Base-by-base conservation (phyloP, 2,888 invertebrate genomes). In the Cheilosia soror region DNA sequence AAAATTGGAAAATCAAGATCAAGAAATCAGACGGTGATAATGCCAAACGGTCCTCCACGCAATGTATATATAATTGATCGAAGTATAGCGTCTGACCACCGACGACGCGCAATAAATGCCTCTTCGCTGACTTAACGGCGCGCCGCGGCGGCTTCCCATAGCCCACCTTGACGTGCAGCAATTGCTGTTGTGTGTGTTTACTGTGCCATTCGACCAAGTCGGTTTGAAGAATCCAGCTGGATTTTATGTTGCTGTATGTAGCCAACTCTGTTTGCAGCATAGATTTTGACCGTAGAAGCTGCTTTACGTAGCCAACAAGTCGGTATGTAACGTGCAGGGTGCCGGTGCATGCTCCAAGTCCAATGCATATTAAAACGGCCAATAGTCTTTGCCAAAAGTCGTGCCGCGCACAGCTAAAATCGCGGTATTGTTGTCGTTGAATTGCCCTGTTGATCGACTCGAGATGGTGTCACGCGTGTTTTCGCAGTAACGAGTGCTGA, bases 361-460 rank as follows among this genome's bases (percentile, higher is more conserved):
- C 58, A 58, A 47, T 57, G 37, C 20, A 25, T 51, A 25, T 31
- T 72, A 13, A 44, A 3, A 63, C 31, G 51, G 27, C 47, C 44
- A 51, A 73, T 53, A 42, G 72, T 62, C 11, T 53, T 31, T 20
- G 62, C 62, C 49, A 72, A 72, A 3, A 62, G 51, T 62, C 72
- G 72, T 40, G 72, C 62, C 15, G 58, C 47, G n/a, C 58, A 71
- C 37, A 60, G 29, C n/a, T 71, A 49, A 27, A 71, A 27, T 27
- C 51, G 51, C 29, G 42, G 51, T 72, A 62, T 62, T 27, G 62
- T 73, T 44, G 42, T 63, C 9, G n/a, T 53, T 1, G 47, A 11
- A 37, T 37, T 71, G 49, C 71, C 71, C 25, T 58, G 57, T 3
- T 15, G 29, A 5, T 71, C 47, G 5, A 25, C 25, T 47, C 58